Evolutionary conservation across 1,140 invertebrate genomes (phyloP), one percentile per base, ranked within the genome.

Genomic region (Bombus confusus): DNA sequence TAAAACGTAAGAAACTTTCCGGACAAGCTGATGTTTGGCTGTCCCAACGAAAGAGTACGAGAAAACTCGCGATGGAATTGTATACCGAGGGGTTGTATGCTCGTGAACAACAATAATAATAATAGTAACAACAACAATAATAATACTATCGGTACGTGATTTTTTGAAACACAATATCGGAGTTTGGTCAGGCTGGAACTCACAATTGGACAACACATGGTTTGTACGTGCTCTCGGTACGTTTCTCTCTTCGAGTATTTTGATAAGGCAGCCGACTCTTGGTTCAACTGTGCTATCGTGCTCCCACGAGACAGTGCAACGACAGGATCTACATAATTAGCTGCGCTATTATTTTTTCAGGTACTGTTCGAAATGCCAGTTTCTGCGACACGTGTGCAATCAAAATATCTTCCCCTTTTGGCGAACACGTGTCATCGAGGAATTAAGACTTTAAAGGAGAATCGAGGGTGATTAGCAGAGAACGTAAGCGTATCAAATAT

Each of bases 281-380:
- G 81, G 72, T 71, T 64, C 66, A 28, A n/a, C 57, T 18, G 79
- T 66, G 83, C 83, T 59, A 72, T 80, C 37, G 80, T 34, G 47
- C 68, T 59, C 47, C n/a, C 72, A 31, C 52, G 52, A 80, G 62
- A 22, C 34, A 4, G 34, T 18, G 43, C 75, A 91, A 92, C 92
- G 86, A 86, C 86, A 87, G 92, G 92, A 94, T 94, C 93, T 94
- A 93, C 93, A 94, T 94, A 94, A 94, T 94, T 94, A 94, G 92
- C 39, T 90, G 71, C 83, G 83, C 84, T 86, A 86, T 89, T 94
- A 93, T 94, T 94, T 94, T 93, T 93, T 92, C 91, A 93, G 92
- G 74, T 89, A 87, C 71, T 57, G 62, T 73, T 52, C 68, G 62
- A 41, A 72, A 62, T 69, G 79, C 41, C 72, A 87, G 90, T 90